A percentile compares a stretch with the other conserved stretches of the same genome.
phyloP scores from a whole-genome alignment of 2,888 invertebrate species.

The Amphipoea lucens region DNA sequence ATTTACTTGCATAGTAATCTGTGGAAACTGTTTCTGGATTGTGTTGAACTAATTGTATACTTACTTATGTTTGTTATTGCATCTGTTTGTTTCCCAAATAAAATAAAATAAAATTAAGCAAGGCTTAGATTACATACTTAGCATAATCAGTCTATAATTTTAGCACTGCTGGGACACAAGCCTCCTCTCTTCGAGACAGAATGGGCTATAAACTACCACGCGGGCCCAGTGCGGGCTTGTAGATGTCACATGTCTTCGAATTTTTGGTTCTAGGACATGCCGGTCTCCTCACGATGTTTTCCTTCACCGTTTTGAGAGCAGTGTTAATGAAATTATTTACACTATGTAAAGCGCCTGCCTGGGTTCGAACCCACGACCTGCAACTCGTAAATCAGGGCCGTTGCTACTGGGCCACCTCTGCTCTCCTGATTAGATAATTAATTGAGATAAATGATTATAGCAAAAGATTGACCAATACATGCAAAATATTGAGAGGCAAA shows the following conservation, averaged over 20 bases:
- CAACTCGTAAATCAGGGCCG: not conserved
- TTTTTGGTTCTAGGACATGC: not conserved
- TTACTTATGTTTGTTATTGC: too few species aligned
- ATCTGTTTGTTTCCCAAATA: too few species aligned
- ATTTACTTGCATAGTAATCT: too few species aligned
- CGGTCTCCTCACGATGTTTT: not conserved
- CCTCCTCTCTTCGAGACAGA: not conserved
- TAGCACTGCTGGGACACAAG: not conserved
- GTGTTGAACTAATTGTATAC: too few species aligned
- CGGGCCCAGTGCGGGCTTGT: not conserved
- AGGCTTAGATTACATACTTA: not conserved
- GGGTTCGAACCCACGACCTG: not conserved
- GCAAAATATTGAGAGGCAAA: not conserved
- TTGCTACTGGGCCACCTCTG: not conserved
- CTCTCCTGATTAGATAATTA: not conserved
- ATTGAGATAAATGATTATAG: not conserved
- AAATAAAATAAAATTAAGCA: too few species aligned
- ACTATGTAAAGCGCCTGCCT: not conserved
- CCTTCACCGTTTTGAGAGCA: not conserved
- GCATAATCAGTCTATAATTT: not conserved
- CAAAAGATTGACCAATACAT: not conserved
- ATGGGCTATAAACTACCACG: not conserved
- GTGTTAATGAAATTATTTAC: not conserved
- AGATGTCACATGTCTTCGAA: not conserved
- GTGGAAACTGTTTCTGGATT: too few species aligned